Evolutionary conservation across 2,113 vertebrate species (phyloP), one percentile per base, ranked within the genome.

Genomic region (Grammomys dolichurus): DNA sequence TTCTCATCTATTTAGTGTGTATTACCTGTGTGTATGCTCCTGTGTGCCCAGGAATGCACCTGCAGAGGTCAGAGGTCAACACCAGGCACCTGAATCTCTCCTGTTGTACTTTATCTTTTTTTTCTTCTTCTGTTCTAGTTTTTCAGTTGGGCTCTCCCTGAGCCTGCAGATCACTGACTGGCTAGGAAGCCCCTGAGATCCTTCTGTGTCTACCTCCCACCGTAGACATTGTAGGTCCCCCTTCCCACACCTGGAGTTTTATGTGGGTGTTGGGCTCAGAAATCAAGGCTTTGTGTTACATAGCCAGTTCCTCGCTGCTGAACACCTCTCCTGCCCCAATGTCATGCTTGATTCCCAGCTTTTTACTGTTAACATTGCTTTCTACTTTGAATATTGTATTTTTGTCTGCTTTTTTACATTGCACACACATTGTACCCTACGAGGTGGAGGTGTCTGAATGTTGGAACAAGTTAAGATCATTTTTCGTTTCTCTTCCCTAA

Each of bases 401-500:
- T 84, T 91, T 56, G 46, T 22, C 73, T 60, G 40, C 2, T 36
- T 36, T 88, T 87, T 70, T 36, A 56, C 26, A 72, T 63, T 92
- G 22, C 28, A 31, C 90, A 65, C 82, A 33, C 56, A 65, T 87
- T 92, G 84, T 58, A 11, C 60, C 90, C 65, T 87, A 58, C 43
- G 87, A 86, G 65, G 20, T 60, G 78, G 7, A 2, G 0, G 4
- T 85, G 0, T 90, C 51, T 93, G 22, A 60, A 11, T 69, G 1
- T 93, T 43, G 78, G 51, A 94, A 73, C 4, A 78, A 10, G 85
- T 84, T 87, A 4, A 89, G 95, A 60, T 87, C 12, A 43, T 12
- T 69, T 93, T 12, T 2, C 76, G 24, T 76, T 93, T 65, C 11
- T 58, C 60, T 84, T 96, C 36, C 89, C 43, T 97, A 91, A 98